These are phyloP conservation scores for Calliscelio sp. DNA, from an alignment of 2,888 invertebrate genomes.

Conservation along the genomic window DNA sequence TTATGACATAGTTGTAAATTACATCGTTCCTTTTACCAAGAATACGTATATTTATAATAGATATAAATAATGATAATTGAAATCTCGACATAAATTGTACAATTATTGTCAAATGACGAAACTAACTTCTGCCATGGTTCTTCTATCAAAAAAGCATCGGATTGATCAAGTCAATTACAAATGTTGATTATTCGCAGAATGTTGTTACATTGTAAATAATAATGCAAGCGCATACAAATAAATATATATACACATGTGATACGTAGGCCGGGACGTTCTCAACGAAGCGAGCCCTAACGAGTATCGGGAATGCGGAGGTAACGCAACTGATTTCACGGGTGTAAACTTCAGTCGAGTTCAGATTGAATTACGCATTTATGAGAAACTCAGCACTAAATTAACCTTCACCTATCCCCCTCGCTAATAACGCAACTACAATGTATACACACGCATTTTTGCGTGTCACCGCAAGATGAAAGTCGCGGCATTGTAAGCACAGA, in stretches of 20 bases:
- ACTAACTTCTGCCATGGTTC: too few species aligned
- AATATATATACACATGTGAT: constrained; percentile 41
- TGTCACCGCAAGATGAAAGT: constrained; percentile 60
- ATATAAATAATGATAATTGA: too few species aligned
- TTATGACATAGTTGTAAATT: too few species aligned
- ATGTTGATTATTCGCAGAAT: background rate
- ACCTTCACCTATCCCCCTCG: constrained; percentile 62
- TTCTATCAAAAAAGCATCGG: too few species aligned
- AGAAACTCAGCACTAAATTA: constrained; percentile 61
- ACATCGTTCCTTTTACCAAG: too few species aligned
- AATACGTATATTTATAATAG: too few species aligned
- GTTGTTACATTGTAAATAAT: constrained; percentile 25
- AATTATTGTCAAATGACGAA: too few species aligned
- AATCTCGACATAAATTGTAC: too few species aligned
- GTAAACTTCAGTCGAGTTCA: constrained; percentile 64
- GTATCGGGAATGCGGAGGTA: constrained; percentile 80
- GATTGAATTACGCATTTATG: constrained; percentile 68
- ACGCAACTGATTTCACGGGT: constrained; percentile 80
- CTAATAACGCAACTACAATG: constrained; percentile 48
- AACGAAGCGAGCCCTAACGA: constrained; percentile 73
- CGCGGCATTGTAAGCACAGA: constrained; percentile 31
- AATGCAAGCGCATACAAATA: constrained; percentile 45
- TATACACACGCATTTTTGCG: constrained; percentile 45
- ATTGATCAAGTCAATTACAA: background rate
- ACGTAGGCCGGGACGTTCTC: constrained; percentile 60